Evolutionary conservation across 2,113 vertebrate genomes (phyloP).

Genomic region (Murina feae): DNA sequence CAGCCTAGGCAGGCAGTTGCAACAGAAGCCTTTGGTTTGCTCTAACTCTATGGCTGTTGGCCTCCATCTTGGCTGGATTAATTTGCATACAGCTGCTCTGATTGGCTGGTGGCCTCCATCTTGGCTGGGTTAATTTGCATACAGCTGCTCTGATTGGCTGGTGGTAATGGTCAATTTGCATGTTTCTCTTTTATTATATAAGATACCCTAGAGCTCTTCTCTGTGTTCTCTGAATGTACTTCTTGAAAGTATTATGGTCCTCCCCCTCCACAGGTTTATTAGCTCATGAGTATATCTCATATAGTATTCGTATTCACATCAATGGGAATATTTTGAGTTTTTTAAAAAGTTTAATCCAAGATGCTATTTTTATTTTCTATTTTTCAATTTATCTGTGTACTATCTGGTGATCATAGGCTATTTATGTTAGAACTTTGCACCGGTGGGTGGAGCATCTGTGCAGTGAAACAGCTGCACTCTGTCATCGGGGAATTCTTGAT

Average conservation of each 20-base stretch:
- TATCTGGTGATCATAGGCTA: not conserved
- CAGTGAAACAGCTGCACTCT: not conserved
- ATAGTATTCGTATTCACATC: not conserved
- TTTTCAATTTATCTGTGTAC: not conserved
- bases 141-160: no score
- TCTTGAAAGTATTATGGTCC: not conserved
- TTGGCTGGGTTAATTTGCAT: no score
- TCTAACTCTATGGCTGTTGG: no score
- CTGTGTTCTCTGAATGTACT: not conserved
- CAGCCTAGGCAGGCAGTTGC: no score
- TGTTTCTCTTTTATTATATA: no score
- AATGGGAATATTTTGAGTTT: not conserved
- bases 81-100: no score
- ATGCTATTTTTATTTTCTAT: not conserved
- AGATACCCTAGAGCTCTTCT: not conserved
- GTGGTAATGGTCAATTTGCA: no score
- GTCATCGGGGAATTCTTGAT: not conserved
- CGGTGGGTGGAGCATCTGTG: not conserved
- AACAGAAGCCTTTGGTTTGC: no score
- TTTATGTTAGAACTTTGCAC: not conserved
- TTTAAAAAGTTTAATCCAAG: not conserved
- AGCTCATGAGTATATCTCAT: not conserved
- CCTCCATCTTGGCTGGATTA: no score
- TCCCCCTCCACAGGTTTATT: not conserved
- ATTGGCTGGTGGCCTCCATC: no score